Conservation (phyloP, 2,888 invertebrate species). For the Cerastoderma edule region DNA sequence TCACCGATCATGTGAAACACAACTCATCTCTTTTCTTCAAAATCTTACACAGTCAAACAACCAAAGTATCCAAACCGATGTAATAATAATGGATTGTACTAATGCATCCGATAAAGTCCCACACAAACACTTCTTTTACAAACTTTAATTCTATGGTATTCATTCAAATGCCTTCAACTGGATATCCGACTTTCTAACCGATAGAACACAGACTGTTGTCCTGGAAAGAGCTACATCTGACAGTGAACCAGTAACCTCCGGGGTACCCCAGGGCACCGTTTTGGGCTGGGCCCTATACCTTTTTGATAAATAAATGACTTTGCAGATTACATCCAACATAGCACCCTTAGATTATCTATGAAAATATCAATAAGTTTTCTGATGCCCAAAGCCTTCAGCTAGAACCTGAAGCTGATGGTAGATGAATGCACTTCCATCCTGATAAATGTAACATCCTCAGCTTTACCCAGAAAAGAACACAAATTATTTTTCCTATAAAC, state of each 20-base stretch:
- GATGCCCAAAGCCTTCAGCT: constrained; percentile 23
- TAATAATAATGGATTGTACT: constrained; percentile 13
- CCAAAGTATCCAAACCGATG: constrained; percentile 14
- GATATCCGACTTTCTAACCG: background rate
- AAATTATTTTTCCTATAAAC: constrained; percentile 6
- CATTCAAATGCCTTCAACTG: background rate
- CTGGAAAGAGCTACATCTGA: constrained; percentile 18
- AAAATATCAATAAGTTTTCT: background rate
- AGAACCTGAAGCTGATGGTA: constrained; percentile 4
- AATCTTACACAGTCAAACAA: background rate
- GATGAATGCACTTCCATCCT: constrained; percentile 28
- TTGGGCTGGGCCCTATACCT: constrained; percentile 18
- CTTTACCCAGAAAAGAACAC: background rate
- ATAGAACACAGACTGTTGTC: constrained; percentile 10
- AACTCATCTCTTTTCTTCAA: background rate
- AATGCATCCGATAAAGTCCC: no score
- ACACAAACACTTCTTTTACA: constrained; percentile 3
- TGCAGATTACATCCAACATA: constrained; percentile 22
- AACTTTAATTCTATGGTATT: constrained; percentile 3
- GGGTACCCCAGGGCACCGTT: constrained; percentile 31
- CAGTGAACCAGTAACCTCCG: constrained; percentile 18
- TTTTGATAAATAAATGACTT: constrained; percentile 33
- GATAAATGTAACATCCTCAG: constrained; percentile 34
- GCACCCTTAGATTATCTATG: constrained; percentile 26
- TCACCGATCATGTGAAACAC: constrained; percentile 6